phyloP scores from a whole-genome alignment of 2,888 invertebrate genomes.

The Andrena fulva region DNA sequence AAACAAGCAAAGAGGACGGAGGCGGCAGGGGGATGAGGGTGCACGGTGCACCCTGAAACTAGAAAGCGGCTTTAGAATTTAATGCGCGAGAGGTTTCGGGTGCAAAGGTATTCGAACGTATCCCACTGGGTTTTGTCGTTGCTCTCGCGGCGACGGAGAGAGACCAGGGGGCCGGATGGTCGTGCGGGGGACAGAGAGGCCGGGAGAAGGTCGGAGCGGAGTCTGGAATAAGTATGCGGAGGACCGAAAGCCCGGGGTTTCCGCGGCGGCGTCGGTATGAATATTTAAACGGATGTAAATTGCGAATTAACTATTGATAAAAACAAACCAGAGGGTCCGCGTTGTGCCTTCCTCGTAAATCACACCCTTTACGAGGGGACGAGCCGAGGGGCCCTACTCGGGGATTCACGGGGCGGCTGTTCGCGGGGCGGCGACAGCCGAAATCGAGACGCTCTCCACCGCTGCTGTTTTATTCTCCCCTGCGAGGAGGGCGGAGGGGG shows the following conservation, averaged over 20 bases:
- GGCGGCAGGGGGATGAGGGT: neutral
- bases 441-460: conserved; percentile 25
- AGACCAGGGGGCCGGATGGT: conserved; percentile 21
- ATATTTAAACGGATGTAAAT: conserved; percentile 80
- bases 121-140: conserved; percentile 63
- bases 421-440: neutral
- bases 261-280: conserved; percentile 71
- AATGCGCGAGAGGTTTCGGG: conserved; percentile 75
- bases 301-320: conserved; percentile 81
- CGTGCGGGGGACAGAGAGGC: conserved; percentile 24
- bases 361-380: conserved; percentile 60
- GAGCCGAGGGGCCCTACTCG: neutral
- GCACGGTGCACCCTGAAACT: conserved; percentile 61
- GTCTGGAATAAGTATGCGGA: conserved; percentile 72
- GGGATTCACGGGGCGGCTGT: conserved; percentile 15
- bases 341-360: conserved; percentile 75
- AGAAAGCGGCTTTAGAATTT: conserved; percentile 78
- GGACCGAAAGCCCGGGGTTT: conserved; percentile 72
- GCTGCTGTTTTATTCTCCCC: conserved; percentile 1
- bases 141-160: conserved; percentile 25
- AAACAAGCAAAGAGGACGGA: conserved; percentile 45
- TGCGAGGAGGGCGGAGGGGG: neutral
- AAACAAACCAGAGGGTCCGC: conserved; percentile 77
- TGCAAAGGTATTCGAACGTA: conserved; percentile 69
- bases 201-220: conserved; percentile 32